Evolutionary conservation across 2,113 vertebrate species (phyloP).

Genomic region (Oceanodroma tethys): DNA sequence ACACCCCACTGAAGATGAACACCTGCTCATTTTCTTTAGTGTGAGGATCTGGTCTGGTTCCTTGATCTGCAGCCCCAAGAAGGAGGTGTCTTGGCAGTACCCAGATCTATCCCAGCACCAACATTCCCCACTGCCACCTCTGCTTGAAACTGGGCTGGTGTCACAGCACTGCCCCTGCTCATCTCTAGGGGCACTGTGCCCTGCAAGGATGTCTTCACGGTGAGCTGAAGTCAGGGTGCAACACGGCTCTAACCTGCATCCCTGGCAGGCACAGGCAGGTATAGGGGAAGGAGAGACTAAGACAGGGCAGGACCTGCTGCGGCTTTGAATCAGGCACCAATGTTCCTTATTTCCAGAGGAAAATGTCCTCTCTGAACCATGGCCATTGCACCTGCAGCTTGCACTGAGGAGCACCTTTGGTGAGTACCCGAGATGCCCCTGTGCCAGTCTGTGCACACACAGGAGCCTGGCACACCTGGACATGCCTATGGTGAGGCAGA

Average conservation of each 20-base stretch:
- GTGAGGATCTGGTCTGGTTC: not conserved
- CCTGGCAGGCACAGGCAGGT: not conserved
- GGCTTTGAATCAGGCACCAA: not conserved
- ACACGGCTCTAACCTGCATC: not conserved
- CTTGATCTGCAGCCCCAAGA: not conserved
- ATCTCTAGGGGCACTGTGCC: not conserved
- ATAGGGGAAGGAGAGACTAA: rapidly evolving
- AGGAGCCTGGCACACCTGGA: not conserved
- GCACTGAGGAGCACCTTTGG: not conserved
- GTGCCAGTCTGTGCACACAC: not conserved
- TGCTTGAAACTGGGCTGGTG: not conserved
- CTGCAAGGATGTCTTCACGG: not conserved
- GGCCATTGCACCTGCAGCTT: not conserved
- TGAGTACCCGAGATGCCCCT: not conserved
- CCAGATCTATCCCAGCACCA: not conserved
- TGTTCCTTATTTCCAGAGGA: not conserved
- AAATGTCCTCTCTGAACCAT: not conserved
- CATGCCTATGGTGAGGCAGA: not conserved
- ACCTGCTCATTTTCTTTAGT: not conserved
- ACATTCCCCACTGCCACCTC: not conserved
- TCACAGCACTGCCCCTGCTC: not conserved
- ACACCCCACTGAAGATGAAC: not conserved
- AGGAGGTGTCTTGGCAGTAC: not conserved
- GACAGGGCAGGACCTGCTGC: not conserved
- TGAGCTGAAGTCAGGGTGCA: not conserved